Percentiles rank a stretch among this genome's conserved stretches.
Evolutionary conservation across 2,113 vertebrate genomes (phyloP).

Genomic region (Myotis brandtii): DNA sequence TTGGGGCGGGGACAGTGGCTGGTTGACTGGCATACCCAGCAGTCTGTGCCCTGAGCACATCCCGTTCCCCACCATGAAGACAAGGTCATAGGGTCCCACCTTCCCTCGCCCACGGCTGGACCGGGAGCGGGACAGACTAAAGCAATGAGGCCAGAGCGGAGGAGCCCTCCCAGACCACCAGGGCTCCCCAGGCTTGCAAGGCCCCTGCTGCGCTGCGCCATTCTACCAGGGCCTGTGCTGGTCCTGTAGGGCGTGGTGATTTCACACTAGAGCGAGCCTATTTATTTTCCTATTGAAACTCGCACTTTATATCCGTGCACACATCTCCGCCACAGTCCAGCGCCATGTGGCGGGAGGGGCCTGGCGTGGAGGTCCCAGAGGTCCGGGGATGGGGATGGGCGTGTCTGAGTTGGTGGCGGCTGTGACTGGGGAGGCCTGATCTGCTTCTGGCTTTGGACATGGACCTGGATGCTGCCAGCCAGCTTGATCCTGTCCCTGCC

Average conservation of each 20-base stretch:
- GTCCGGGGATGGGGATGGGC: too few species aligned
- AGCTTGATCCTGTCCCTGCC: background rate
- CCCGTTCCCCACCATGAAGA: background rate
- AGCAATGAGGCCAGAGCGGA: background rate
- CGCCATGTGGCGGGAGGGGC: too few species aligned
- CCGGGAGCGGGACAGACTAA: background rate
- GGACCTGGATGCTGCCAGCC: background rate
- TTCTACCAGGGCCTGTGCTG: background rate
- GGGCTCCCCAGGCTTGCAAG: background rate
- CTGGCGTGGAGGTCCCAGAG: background rate
- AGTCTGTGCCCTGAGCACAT: background rate
- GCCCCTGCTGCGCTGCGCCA: background rate
- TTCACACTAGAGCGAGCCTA: background rate
- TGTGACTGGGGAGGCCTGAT: background rate
- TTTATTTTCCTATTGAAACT: background rate
- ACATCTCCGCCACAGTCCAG: background rate
- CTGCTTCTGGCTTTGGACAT: background rate
- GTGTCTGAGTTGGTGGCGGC: too few species aligned
- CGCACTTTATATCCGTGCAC: background rate
- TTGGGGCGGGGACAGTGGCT: rapidly evolving
- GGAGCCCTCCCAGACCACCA: background rate
- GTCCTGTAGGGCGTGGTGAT: rapidly evolving
- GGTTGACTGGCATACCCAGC: background rate
- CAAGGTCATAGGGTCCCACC: background rate
- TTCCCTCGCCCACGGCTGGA: too few species aligned